Conservation (phyloP, 1,140 invertebrate species). For the Cyrtorhinus lividipennis region DNA sequence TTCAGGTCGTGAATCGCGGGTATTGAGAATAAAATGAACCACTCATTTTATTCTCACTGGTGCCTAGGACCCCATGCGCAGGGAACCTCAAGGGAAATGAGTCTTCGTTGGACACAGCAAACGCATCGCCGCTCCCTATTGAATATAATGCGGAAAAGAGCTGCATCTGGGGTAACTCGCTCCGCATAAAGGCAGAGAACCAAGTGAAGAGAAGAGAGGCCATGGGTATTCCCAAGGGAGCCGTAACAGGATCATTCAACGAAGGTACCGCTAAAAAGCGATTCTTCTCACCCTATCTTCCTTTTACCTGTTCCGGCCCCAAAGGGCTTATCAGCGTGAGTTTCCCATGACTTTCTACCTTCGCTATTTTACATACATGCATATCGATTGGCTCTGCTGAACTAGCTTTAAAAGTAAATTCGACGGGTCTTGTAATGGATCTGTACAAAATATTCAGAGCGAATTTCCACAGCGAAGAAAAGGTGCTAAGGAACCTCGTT, state of each 20-base stretch:
- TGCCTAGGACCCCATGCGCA: not conserved
- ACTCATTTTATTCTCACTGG: too few relatives aligned
- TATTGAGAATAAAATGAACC: too few relatives aligned
- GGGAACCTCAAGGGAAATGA: too few relatives aligned
- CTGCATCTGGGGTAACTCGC: not conserved
- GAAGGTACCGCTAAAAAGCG: not conserved
- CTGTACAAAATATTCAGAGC: too few relatives aligned
- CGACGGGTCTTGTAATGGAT: too few relatives aligned
- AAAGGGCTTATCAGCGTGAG: not conserved
- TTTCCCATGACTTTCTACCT: too few relatives aligned
- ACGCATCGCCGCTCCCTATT: not conserved
- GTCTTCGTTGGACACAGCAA: not conserved
- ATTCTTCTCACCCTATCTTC: slow-evolving; percentile 5
- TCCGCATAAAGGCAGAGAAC: not conserved
- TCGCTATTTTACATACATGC: too few relatives aligned
- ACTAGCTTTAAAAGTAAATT: too few relatives aligned
- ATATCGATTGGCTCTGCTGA: too few relatives aligned
- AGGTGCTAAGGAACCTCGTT: too few relatives aligned
- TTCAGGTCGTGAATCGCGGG: too few relatives aligned
- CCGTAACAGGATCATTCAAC: not conserved
- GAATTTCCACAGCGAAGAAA: too few relatives aligned
- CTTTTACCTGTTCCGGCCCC: not conserved
- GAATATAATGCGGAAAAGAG: not conserved
- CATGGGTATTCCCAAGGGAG: not conserved
- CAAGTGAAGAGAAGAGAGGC: not conserved